These are phyloP conservation scores for Synergus itoensis DNA, from an alignment of 2,888 invertebrate species.

Conservation along the genomic window DNA sequence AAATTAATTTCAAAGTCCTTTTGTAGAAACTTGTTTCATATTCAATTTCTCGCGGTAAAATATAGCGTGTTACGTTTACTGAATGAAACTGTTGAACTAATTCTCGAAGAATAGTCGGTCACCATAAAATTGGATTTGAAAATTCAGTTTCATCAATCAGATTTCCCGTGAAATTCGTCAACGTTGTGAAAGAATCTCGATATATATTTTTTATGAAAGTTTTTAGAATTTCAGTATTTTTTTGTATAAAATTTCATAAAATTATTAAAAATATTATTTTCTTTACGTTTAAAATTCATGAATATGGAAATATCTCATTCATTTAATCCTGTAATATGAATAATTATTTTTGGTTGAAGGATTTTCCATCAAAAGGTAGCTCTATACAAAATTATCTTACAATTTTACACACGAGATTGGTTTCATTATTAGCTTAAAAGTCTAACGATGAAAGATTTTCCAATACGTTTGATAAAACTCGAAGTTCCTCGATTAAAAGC, in stretches of 20 bases:
- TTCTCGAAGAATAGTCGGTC: neutral
- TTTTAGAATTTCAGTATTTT: too few species aligned
- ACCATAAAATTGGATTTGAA: neutral
- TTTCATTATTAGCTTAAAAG: neutral
- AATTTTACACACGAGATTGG: neutral
- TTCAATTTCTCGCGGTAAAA: neutral
- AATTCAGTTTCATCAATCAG: neutral
- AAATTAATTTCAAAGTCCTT: too few species aligned
- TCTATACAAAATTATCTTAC: slow-evolving; percentile 9
- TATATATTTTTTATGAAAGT: too few species aligned
- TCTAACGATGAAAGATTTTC: neutral
- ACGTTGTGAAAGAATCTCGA: neutral
- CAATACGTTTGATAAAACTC: neutral
- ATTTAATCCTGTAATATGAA: neutral
- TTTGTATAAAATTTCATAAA: neutral
- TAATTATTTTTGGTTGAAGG: neutral
- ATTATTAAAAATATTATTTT: neutral
- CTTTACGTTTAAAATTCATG: slow-evolving; percentile 2
- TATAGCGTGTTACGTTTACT: neutral
- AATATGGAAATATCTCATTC: slow-evolving; percentile 17
- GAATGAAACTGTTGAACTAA: neutral
- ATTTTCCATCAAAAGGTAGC: neutral
- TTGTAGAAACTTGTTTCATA: neutral
- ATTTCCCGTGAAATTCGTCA: neutral
- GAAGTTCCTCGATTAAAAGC: slow-evolving; percentile 4